Conservation (phyloP, 2,888 invertebrate species). For the Ferrisia virgata region DNA sequence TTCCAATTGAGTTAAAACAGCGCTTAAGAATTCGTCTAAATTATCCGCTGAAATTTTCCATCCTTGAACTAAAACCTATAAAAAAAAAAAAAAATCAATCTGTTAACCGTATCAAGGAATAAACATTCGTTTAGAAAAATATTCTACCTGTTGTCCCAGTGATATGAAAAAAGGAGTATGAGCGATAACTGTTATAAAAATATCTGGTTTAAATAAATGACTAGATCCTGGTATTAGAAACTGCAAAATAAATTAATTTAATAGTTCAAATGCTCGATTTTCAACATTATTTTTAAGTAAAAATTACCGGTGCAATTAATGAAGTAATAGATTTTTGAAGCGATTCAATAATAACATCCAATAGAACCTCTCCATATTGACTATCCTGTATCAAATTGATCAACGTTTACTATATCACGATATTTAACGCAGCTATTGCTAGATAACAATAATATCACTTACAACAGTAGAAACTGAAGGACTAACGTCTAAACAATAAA, state of each 20-base stretch:
- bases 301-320: constrained; percentile 58
- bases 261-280: constrained; percentile 59
- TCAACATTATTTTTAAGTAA: constrained; percentile 48
- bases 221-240: constrained; percentile 66
- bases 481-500: constrained; percentile 74
- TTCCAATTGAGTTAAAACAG: constrained; percentile 60
- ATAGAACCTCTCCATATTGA: constrained; percentile 61
- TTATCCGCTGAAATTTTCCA: constrained; percentile 63
- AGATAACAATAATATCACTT: constrained; percentile 52
- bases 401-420: too few relatives aligned
- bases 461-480: constrained; percentile 71
- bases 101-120: background rate
- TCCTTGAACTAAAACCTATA: constrained; percentile 66
- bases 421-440: too few relatives aligned
- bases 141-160: constrained; percentile 64
- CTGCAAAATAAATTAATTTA: constrained; percentile 62
- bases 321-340: constrained; percentile 60
- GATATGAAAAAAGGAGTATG: constrained; percentile 72
- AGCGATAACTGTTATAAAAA: constrained; percentile 72
- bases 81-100: constrained; percentile 7
- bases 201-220: constrained; percentile 62
- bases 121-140: background rate
- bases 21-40: constrained; percentile 59
- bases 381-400: constrained; percentile 55
- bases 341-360: constrained; percentile 61